Evolutionary conservation across 2,113 vertebrate genomes (phyloP).

Genomic region (Tympanuchus pallidicinctus): DNA sequence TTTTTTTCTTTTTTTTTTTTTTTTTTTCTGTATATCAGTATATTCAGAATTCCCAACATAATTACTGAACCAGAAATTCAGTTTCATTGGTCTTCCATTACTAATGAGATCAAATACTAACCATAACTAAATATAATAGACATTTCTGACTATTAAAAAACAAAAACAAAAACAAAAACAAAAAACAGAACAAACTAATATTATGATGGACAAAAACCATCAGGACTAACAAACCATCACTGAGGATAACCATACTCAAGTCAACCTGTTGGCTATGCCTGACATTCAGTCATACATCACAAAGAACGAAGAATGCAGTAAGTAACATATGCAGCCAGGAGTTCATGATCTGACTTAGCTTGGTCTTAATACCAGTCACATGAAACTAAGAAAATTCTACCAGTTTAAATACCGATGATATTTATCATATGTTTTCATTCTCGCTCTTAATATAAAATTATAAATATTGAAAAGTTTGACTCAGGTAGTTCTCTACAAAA

Average conservation of each 20-base stretch:
- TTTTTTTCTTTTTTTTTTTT: too few species aligned
- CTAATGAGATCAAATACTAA: neutral
- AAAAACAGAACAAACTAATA: too few species aligned
- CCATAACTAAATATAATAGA: neutral
- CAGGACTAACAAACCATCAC: neutral
- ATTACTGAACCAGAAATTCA: neutral
- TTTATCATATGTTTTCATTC: neutral
- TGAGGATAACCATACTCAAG: neutral
- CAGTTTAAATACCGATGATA: neutral
- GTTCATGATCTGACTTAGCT: neutral
- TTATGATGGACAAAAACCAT: neutral
- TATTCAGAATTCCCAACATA: neutral
- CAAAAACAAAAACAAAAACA: too few species aligned
- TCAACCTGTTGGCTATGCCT: neutral
- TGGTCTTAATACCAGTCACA: neutral
- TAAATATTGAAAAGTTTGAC: neutral
- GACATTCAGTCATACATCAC: neutral
- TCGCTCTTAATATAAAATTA: neutral
- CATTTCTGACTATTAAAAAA: neutral
- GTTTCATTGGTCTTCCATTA: neutral
- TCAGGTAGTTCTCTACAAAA: neutral
- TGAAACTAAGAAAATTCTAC: neutral
- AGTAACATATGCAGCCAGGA: neutral
- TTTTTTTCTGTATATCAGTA: neutral
- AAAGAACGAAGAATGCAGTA: neutral